Evolutionary conservation across 2,888 invertebrate genomes (phyloP), one percentile per base, ranked within the genome.

Genomic region (Volucella inanis): DNA sequence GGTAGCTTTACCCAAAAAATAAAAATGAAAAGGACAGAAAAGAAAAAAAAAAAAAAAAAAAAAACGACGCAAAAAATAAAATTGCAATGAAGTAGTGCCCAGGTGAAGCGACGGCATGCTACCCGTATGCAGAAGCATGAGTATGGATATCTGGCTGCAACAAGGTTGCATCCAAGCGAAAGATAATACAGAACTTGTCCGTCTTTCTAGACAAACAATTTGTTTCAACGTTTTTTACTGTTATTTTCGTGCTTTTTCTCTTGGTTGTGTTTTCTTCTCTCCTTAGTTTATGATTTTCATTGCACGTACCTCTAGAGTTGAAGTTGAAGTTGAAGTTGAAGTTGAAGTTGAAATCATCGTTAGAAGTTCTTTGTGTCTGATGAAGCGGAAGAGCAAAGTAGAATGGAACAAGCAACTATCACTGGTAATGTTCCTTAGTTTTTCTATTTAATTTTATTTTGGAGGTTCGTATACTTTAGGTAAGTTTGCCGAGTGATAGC

Each of bases 161-260:
- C 83, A 84, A 84, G 74, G 74, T 84, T 84, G 79, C 79, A 79
- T 49, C 70, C 59, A 52, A 64, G 70, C 59, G 50, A 47, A 79
- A 84, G 79, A 84, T 79, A 79, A 65, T 64, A 79, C 75, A 79
- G 43, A 75, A 84, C 79, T 79, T 84, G 83, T 84, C 83, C 79
- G 74, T 84, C 83, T 84, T 84, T 43, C 74, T 84, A 79, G 83
- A 84, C 83, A 79, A 84, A 84, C 83, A 84, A 84, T 84, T 84
- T 79, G 83, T 79, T 84, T 75, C 79, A 59, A 52, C 65, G 12
- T 75, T 74, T 83, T 77, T 70, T 70, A 64, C 54, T 70, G 45
- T 43, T 43, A 59, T 76, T 18, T 38, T 47, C 38, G 39, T 65
- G 10, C 10, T 70, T 31, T n/a, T 22, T 22, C 18, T n/a, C 31